Evolutionary conservation across 2,113 vertebrate species (phyloP), one percentile per base, ranked within the genome.

Genomic region (Alethe castanea): DNA sequence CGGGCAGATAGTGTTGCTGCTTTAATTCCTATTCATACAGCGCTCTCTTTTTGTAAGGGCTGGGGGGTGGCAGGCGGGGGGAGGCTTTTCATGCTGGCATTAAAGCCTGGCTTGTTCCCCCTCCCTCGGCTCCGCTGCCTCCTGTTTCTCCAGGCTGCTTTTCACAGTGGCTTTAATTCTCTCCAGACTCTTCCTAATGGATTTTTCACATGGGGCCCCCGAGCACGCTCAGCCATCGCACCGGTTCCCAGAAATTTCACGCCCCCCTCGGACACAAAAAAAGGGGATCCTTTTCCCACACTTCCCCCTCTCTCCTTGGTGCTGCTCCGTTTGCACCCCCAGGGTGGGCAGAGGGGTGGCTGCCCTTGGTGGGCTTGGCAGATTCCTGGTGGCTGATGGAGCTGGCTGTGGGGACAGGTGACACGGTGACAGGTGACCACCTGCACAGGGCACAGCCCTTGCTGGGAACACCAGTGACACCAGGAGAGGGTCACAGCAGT

Each of bases 111-210:
- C 69, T 95, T 93, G 86, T 94, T 94, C 89, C 87, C 76, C 90
- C 86, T 89, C 89, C 91, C 74, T 69, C 33, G 13, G 6, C 87
- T 76, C 74, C 3, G 52, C 93, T 71, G 83, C 78, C 95, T 92
- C 91, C 89, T 81, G 73, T 94, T 96, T 82, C 82, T 86, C 86
- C 92, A 71, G 94, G 22, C 90, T 2, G 20, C 95, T 92, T 92
- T 92, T 95, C 94, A 93, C 90, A 94, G 86, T 0, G 3, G 64
- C 76, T 95, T 93, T 97, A 93, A 95, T 95, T 95, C 95, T 93
- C 92, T 88, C 88, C 97, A 95, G 93, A 52, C 93, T 93, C 94
- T 93, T 95, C 96, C 94, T 95, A 94, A 97, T 96, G 97, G 94
- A 93, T 96, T 97, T 96, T 90, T 93, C 96, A 96, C 82, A 3